Conservation (phyloP, 2,888 invertebrate species). For the Taphrorychus bicolor region DNA sequence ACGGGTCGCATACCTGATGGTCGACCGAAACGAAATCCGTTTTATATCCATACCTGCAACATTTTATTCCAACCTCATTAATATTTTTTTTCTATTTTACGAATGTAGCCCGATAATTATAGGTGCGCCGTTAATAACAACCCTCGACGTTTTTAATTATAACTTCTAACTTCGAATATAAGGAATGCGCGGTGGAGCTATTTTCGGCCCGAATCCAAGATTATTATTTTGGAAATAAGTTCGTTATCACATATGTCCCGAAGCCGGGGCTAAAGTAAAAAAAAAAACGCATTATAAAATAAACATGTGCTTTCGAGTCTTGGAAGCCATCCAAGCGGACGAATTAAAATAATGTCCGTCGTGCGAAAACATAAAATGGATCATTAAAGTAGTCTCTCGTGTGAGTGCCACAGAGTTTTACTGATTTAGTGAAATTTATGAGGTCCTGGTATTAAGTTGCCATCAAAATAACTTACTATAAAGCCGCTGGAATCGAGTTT, state of each 20-base stretch:
- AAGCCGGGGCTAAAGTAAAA: slow-evolving; percentile 41
- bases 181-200: slow-evolving; percentile 43
- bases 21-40: slow-evolving; percentile 28
- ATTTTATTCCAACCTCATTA: slow-evolving; percentile 40
- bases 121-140: slow-evolving; percentile 40
- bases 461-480: slow-evolving; percentile 46
- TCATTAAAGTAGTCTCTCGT: slow-evolving; percentile 61
- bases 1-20: slow-evolving; percentile 20
- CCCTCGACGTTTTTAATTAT: slow-evolving; percentile 41
- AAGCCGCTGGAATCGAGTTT: slow-evolving; percentile 42
- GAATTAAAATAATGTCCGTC: slow-evolving; percentile 62
- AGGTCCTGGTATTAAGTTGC: slow-evolving; percentile 49
- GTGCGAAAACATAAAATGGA: slow-evolving; percentile 62
- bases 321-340: slow-evolving; percentile 57
- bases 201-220: slow-evolving; percentile 42
- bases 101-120: slow-evolving; percentile 41
- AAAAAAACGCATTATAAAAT: slow-evolving; percentile 47
- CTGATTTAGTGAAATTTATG: slow-evolving; percentile 59
- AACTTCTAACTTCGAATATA: slow-evolving; percentile 36
- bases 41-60: slow-evolving; percentile 41
- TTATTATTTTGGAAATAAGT: slow-evolving; percentile 51
- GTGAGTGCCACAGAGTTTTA: slow-evolving; percentile 58
- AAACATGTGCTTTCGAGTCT: slow-evolving; percentile 54
- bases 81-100: slow-evolving; percentile 42
- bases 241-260: slow-evolving; percentile 52